Conservation (phyloP, 1,140 invertebrate genomes). For the Maniola jurtina region DNA sequence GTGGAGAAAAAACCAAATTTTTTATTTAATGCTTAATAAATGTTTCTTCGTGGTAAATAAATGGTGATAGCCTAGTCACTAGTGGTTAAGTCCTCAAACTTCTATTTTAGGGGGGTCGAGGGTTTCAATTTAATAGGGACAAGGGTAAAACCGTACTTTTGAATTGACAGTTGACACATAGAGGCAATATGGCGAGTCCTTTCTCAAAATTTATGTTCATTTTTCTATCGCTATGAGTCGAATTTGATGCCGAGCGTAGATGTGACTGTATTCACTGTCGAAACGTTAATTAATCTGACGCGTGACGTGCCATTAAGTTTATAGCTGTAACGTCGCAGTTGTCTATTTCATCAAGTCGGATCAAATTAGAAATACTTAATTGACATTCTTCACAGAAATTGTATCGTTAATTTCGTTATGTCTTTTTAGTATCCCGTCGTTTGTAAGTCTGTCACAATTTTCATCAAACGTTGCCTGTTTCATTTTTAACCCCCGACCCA, state of each 20-base stretch:
- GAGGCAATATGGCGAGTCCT: too few species aligned
- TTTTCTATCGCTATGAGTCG: background rate
- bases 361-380: constrained; percentile 1
- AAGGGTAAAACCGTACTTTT: too few species aligned
- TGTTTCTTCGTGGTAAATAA: too few species aligned
- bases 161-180: too few species aligned
- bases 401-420: background rate
- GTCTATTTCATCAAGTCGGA: background rate
- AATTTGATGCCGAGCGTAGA: background rate
- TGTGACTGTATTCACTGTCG: background rate
- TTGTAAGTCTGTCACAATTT: background rate
- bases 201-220: too few species aligned
- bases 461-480: background rate
- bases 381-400: background rate
- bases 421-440: background rate
- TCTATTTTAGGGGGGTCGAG: too few species aligned
- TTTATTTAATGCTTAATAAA: too few species aligned
- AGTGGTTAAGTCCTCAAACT: too few species aligned
- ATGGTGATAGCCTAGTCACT: too few species aligned
- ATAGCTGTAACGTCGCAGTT: constrained; percentile 1
- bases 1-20: too few species aligned
- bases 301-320: background rate
- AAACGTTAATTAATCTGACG: constrained; percentile 1
- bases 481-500: too few species aligned
- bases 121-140: too few species aligned